phyloP scores from a whole-genome alignment of 1,140 invertebrate species.

The Trichonephila inaurata region DNA sequence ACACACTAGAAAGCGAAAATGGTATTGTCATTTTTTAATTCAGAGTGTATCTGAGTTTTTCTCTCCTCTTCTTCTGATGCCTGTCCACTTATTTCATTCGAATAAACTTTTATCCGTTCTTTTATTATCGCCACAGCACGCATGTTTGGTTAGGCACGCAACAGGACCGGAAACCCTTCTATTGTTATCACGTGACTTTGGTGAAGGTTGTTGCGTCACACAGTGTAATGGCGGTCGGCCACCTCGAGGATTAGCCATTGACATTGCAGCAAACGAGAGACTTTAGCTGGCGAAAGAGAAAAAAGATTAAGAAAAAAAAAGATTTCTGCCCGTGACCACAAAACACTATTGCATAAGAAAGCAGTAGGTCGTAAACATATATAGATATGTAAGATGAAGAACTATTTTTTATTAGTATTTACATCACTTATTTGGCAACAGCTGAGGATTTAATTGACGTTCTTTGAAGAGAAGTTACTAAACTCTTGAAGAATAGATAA shows the following conservation, averaged over 20 bases:
- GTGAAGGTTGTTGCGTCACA: slow-evolving; percentile 25
- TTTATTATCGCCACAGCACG: slow-evolving; percentile 20
- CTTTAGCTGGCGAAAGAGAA: not conserved
- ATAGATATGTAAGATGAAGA: not conserved
- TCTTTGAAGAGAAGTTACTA: not conserved
- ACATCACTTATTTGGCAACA: slow-evolving; percentile 15
- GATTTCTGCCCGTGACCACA: not conserved
- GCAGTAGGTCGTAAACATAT: not conserved
- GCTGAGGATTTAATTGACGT: not conserved
- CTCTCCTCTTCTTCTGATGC: not conserved
- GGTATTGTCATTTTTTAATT: not conserved
- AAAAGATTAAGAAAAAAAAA: not conserved
- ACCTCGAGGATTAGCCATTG: slow-evolving; percentile 11
- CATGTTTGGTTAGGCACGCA: slow-evolving; percentile 21
- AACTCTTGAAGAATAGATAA: not conserved
- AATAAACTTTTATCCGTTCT: slow-evolving; percentile 37
- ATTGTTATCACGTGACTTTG: slow-evolving; percentile 43
- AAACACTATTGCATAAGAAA: slow-evolving; percentile 11
- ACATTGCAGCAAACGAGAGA: slow-evolving; percentile 30
- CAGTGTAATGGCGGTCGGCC: not conserved
- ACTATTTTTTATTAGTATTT: not conserved
- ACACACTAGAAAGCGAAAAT: slow-evolving; percentile 13
- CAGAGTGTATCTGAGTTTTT: not conserved
- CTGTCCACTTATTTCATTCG: not conserved
- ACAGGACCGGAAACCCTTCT: slow-evolving; percentile 25